Conservation (phyloP, 1,140 invertebrate species). For the Drosophila hydei region DNA sequence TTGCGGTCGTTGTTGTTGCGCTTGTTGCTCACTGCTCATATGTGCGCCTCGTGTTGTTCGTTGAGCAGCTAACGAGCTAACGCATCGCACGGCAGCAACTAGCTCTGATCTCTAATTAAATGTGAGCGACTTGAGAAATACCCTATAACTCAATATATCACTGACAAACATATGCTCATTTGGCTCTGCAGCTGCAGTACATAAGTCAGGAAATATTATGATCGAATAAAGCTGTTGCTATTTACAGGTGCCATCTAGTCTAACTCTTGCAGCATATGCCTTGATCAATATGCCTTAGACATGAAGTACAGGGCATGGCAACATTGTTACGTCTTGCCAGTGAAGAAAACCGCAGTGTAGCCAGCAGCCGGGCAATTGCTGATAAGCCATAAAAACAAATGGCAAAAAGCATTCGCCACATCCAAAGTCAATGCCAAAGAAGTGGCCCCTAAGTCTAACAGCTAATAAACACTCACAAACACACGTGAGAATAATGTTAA, state of each 20-base stretch:
- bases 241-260: no score
- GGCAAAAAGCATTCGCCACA: slow-evolving; percentile 50
- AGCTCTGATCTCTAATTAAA: not conserved
- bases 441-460: slow-evolving; percentile 24
- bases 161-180: no score
- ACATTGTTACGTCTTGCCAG: slow-evolving; percentile 63
- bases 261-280: no score
- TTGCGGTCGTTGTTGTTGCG: slow-evolving; percentile 3
- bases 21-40: slow-evolving; percentile 6
- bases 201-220: no score
- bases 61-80: slow-evolving; percentile 66
- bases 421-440: slow-evolving; percentile 16
- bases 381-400: slow-evolving; percentile 79
- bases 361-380: slow-evolving; percentile 58
- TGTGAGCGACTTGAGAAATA: not conserved
- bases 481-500: not conserved
- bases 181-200: no score
- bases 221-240: no score
- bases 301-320: slow-evolving; percentile 27
- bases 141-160: not conserved
- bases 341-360: slow-evolving; percentile 35
- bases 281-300: no score
- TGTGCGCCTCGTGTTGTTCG: slow-evolving; percentile 34
- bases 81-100: slow-evolving; percentile 43
- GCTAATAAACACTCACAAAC: slow-evolving; percentile 59